Evolutionary conservation across 2,113 vertebrate species (phyloP).

Genomic region (Saguinus midas): DNA sequence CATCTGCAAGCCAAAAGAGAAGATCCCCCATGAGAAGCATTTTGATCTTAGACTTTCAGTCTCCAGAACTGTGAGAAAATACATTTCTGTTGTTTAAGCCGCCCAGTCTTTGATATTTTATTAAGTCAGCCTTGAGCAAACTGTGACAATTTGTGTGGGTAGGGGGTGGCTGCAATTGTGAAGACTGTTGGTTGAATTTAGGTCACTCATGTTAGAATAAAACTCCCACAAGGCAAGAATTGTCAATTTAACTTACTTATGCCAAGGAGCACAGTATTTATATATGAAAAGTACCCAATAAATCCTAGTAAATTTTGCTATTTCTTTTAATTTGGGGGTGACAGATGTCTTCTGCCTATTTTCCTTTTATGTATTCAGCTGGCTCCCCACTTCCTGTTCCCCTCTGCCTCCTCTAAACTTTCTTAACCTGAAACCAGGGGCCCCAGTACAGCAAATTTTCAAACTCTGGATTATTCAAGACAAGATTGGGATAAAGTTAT

Average conservation of each 20-base stretch:
- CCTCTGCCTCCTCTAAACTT: not conserved
- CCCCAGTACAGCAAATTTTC: not conserved
- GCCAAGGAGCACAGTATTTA: not conserved
- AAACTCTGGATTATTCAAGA: not conserved
- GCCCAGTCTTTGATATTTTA: not conserved
- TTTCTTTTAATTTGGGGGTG: not conserved
- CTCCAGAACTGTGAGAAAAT: not conserved
- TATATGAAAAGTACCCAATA: not conserved
- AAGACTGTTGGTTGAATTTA: constrained; percentile 39
- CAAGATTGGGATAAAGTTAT: not conserved
- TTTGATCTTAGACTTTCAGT: not conserved
- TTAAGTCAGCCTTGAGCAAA: not conserved
- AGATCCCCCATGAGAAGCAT: not conserved
- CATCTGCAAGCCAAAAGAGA: not conserved
- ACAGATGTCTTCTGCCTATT: not conserved
- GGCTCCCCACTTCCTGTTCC: not conserved
- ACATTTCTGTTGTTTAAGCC: not conserved
- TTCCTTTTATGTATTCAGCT: not conserved
- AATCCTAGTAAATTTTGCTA: not conserved
- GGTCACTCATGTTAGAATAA: not conserved
- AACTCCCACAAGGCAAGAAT: not conserved
- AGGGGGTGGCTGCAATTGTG: not conserved
- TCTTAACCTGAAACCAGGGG: not conserved
- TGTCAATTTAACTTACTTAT: not conserved
- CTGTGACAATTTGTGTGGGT: not conserved